Conservation (phyloP, 2,888 invertebrate genomes). For the Chouioia cunea region DNA sequence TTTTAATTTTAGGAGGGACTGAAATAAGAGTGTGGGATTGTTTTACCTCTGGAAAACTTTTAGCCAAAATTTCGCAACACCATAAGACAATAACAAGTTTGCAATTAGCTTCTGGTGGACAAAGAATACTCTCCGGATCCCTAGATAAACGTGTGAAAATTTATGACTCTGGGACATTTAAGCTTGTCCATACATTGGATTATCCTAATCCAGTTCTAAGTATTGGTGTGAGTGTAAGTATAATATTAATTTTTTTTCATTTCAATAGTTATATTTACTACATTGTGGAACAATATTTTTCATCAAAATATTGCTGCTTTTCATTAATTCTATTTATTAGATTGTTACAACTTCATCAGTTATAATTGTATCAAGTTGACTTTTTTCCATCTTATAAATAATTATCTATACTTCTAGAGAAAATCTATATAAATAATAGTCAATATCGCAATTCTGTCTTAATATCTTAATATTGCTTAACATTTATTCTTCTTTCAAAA, state of each 20-base stretch:
- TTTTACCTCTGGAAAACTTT: slow-evolving; percentile 85
- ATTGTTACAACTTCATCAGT: too few species aligned
- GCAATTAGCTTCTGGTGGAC: slow-evolving; percentile 83
- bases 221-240: slow-evolving; percentile 77
- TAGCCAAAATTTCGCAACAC: slow-evolving; percentile 90
- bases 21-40: slow-evolving; percentile 95
- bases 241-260: background rate
- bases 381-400: too few species aligned
- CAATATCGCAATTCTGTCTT: too few species aligned
- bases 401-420: too few species aligned
- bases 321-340: too few species aligned
- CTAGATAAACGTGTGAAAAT: slow-evolving; percentile 95
- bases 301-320: too few species aligned
- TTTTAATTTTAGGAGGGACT: slow-evolving; percentile 75
- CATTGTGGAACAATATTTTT: too few species aligned
- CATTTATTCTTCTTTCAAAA: too few species aligned
- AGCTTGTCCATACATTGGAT: slow-evolving; percentile 88
- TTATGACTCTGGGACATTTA: slow-evolving; percentile 88
- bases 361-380: too few species aligned
- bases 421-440: too few species aligned
- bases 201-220: slow-evolving; percentile 93
- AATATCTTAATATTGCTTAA: too few species aligned
- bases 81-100: slow-evolving; percentile 95
- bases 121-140: slow-evolving; percentile 88
- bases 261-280: too few species aligned